Evolutionary conservation across 2,113 vertebrate genomes (phyloP).

Genomic region (Equus przewalskii): DNA sequence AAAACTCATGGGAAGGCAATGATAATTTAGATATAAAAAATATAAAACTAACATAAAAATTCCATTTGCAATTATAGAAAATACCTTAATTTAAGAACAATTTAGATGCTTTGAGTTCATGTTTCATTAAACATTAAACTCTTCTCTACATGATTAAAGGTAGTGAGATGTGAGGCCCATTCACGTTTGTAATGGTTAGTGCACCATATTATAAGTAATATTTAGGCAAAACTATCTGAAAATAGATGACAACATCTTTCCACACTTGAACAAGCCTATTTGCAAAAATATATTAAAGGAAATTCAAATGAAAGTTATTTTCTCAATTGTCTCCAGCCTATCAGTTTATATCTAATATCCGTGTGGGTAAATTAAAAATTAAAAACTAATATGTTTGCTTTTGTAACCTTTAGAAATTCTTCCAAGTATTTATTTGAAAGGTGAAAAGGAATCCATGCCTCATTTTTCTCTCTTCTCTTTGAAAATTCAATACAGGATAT

Average conservation of each 20-base stretch:
- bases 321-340: constrained; percentile 7
- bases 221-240: constrained; percentile 9
- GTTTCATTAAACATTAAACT: not conserved
- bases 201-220: not conserved
- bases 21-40: not conserved
- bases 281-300: constrained; percentile 12
- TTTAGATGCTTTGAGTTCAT: not conserved
- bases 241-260: not conserved
- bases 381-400: not conserved
- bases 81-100: constrained; percentile 22
- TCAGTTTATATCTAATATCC: not conserved
- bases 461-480: not conserved
- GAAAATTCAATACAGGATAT: not conserved
- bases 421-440: constrained; percentile 33
- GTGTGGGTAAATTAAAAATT: not conserved
- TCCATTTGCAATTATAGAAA: constrained; percentile 52
- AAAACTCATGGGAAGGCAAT: not conserved
- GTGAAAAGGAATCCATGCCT: not conserved
- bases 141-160: not conserved
- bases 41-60: not conserved
- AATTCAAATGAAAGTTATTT: constrained; percentile 1
- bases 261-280: constrained; percentile 55
- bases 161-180: not conserved
- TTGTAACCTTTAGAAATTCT: not conserved
- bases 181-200: not conserved